phyloP scores from a whole-genome alignment of 2,797 vertebrate genomes.

The Pseudochaenichthys georgianus region DNA sequence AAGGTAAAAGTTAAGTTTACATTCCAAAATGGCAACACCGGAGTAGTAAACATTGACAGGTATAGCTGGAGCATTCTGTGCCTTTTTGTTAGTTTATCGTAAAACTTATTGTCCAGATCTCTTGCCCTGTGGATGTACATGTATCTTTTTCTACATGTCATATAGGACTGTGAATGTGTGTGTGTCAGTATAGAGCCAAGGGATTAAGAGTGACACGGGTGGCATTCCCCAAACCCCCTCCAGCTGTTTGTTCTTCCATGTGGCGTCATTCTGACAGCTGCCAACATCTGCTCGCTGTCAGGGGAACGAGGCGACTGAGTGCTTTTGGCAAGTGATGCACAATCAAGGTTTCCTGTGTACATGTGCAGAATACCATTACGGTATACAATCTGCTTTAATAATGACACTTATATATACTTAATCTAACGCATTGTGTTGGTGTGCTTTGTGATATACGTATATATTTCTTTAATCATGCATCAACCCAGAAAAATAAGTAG shows the following conservation, averaged over 20 bases:
- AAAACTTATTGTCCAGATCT: neutral
- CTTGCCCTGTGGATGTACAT: slow-evolving; percentile 3
- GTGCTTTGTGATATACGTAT: too few relatives aligned
- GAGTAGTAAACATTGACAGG: neutral
- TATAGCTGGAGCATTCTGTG: neutral
- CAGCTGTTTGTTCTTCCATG: slow-evolving; percentile 47
- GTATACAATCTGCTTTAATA: neutral
- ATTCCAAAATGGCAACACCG: neutral
- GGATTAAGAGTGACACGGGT: slow-evolving; percentile 37
- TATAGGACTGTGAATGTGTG: neutral
- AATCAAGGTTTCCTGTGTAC: neutral
- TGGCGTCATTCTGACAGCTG: slow-evolving; percentile 38
- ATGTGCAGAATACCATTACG: neutral
- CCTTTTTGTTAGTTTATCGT: neutral
- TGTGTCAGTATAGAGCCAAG: neutral
- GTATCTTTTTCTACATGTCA: neutral
- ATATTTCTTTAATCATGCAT: too few relatives aligned
- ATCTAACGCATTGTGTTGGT: neutral
- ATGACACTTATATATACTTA: neutral
- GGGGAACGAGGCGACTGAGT: slow-evolving; percentile 21
- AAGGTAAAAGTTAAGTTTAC: neutral
- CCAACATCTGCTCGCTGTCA: slow-evolving; percentile 57
- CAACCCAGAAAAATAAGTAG: too few relatives aligned
- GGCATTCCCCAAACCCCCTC: slow-evolving; percentile 34
- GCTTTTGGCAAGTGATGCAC: neutral